These are phyloP conservation scores for Caenorhabditis sp. DNA, from an alignment of 2,888 invertebrate species.

Conservation along the genomic window DNA sequence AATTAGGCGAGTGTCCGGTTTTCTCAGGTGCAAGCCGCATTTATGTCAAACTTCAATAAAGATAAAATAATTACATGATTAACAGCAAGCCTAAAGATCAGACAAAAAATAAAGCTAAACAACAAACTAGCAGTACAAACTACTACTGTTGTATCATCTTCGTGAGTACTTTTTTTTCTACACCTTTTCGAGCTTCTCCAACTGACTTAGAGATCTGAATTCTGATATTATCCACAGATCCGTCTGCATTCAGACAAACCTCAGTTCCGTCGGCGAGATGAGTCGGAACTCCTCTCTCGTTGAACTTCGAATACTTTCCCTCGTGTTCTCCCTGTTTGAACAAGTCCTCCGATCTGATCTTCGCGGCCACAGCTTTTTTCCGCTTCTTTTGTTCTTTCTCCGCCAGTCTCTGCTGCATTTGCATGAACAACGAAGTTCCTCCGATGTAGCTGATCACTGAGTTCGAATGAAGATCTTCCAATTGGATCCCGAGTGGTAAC, in stretches of 20 bases:
- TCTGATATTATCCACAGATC: not conserved
- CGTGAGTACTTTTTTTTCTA: too few species aligned
- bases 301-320: conserved; percentile 85
- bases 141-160: too few species aligned
- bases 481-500: conserved; percentile 91
- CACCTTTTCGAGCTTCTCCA: conserved; percentile 73
- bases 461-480: conserved; percentile 84
- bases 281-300: conserved; percentile 94
- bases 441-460: conserved; percentile 91
- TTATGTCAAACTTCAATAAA: too few species aligned
- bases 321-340: conserved; percentile 82
- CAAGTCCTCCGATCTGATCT: conserved; percentile 89
- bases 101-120: too few species aligned
- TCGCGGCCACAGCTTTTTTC: conserved; percentile 84
- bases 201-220: conserved; percentile 62
- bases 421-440: conserved; percentile 83
- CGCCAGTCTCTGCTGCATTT: conserved; percentile 87
- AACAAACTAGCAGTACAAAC: too few species aligned
- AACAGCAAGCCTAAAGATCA: too few species aligned
- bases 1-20: too few species aligned
- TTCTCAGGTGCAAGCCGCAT: too few species aligned
- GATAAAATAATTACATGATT: too few species aligned
- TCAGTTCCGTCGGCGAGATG: conserved; percentile 92
- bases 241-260: conserved; percentile 23
- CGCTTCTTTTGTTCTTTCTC: conserved; percentile 84